Evolutionary conservation across 2,797 vertebrate genomes (phyloP).

Genomic region (Centroberyx gerrardi): DNA sequence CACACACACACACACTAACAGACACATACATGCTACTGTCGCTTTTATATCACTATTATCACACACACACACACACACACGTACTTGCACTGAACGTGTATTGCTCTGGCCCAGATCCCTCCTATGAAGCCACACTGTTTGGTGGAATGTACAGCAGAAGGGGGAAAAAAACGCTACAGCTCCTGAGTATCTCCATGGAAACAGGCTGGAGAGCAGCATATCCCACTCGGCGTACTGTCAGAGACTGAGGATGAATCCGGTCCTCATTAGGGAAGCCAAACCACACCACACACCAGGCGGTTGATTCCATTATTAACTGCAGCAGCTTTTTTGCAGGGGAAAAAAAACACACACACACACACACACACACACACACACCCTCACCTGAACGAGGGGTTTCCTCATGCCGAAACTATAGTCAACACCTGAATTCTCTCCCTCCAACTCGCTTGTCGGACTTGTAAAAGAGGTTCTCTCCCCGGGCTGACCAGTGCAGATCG

Average conservation of each 20-base stretch:
- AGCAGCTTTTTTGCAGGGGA: constrained; percentile 55
- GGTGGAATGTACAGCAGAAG: constrained; percentile 79
- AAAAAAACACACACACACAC: constrained; percentile 16
- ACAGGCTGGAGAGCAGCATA: constrained; percentile 87
- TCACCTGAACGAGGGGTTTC: constrained; percentile 75
- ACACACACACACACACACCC: neutral
- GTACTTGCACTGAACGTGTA: constrained; percentile 32
- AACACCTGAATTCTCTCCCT: constrained; percentile 12
- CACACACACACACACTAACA: neutral
- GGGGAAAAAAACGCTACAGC: constrained; percentile 74
- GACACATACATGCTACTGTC: too few species aligned
- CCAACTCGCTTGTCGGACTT: constrained; percentile 13
- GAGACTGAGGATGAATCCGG: constrained; percentile 81
- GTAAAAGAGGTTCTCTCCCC: constrained; percentile 18
- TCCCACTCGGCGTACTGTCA: constrained; percentile 81
- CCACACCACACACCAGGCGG: constrained; percentile 70
- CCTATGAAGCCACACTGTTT: constrained; percentile 74
- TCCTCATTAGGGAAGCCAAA: constrained; percentile 79
- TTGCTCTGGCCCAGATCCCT: constrained; percentile 76
- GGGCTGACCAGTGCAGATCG: constrained; percentile 33
- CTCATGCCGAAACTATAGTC: constrained; percentile 34
- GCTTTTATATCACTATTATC: too few species aligned
- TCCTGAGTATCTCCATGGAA: constrained; percentile 88
- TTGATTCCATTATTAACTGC: constrained; percentile 76
- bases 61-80: constrained; percentile 13